Evolutionary conservation across 2,113 vertebrate genomes (phyloP), one percentile per base, ranked within the genome.

Genomic region (Sinocyclocheilus anshuiensis): DNA sequence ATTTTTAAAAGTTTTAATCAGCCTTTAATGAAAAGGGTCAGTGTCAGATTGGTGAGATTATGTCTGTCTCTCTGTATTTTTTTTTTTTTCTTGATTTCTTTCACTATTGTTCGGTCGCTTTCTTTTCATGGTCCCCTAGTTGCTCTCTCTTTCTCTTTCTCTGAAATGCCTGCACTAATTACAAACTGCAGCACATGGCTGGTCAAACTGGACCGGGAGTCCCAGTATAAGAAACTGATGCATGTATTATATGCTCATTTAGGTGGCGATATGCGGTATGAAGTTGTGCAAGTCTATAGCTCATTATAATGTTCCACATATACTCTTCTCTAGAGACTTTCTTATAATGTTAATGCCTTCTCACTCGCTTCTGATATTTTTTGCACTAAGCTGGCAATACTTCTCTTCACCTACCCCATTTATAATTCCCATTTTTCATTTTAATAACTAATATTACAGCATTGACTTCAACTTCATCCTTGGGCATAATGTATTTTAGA

Each of bases 11-110:
- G 92, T 94, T 94, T 94, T 93, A 94, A 94, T 94, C 92, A 94
- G 91, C 91, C 94, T 89, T 93, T 95, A 94, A 95, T 95, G 93
- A 96, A 94, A 92, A 88, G 92, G 94, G 94, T 95, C 94, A 94
- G 91, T 84, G 87, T 84, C 90, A 89, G 92, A 93, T 87, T 90
- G 88, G 85, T 87, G 86, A 90, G 89, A 85, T 88, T 89, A 59
- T 82, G 88, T 86, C 84, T 92, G 80, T 74, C 36, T 86, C 65
- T 86, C 86, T 90, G 84, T 80, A 9, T 91, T 77, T 90, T 92
- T 92, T 90, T 92, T 92, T 22, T 45, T 48, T 12, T 3, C 59
- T 20, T 81, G 81, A 55, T 83, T 67, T 77, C 87, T 91, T 86
- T 90, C 77, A 48, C 80, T 89, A 80, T 87, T 86, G 90, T 89